These are phyloP conservation scores for Petrolisthes manimaculis DNA, from an alignment of 2,888 invertebrate species.

Conservation along the genomic window DNA sequence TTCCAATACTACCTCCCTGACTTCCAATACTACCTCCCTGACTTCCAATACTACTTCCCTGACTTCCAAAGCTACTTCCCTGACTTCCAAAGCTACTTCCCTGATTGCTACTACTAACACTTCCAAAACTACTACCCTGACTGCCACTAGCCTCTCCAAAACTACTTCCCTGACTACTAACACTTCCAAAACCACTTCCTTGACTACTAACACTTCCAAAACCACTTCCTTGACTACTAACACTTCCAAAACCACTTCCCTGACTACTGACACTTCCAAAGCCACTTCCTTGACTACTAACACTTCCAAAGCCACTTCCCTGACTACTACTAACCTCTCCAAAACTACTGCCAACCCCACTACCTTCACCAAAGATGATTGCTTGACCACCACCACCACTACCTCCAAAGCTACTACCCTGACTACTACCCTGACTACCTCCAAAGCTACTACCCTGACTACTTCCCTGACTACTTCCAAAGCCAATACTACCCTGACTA, in stretches of 20 bases:
- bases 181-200: too few relatives aligned
- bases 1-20: not conserved
- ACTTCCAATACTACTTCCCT: too few relatives aligned
- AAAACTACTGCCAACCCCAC: not conserved
- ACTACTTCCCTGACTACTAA: too few relatives aligned
- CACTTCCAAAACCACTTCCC: not conserved
- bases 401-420: not conserved
- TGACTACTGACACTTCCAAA: not conserved
- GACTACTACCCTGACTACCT: not conserved
- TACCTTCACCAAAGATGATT: not conserved
- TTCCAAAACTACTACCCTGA: not conserved
- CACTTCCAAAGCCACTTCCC: not conserved
- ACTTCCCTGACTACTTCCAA: not conserved
- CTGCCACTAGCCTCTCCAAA: too few relatives aligned
- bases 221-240: not conserved
- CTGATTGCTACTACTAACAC: not conserved
- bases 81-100: not conserved
- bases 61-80: not conserved
- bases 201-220: not conserved
- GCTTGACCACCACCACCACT: conserved; percentile 2
- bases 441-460: too few relatives aligned
- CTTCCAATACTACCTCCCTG: not conserved
- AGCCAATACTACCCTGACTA: not conserved
- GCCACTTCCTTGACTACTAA: not conserved
- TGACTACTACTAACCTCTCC: not conserved